Evolutionary conservation across 2,797 vertebrate genomes (phyloP).

Genomic region (Ambastaia sidthimunki): DNA sequence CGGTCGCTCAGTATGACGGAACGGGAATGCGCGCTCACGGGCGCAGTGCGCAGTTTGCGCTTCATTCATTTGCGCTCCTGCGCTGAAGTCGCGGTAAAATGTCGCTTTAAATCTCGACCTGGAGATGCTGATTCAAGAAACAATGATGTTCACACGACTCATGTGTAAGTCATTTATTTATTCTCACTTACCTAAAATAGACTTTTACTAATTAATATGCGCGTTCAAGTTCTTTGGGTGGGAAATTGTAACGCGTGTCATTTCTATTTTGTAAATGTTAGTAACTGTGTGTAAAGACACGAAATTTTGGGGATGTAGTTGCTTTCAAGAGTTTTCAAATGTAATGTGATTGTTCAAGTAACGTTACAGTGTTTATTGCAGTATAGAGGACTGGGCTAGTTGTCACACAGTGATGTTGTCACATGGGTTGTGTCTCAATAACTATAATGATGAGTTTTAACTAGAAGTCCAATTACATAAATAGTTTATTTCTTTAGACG

Average conservation of each 20-base stretch:
- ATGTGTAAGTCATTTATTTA: conserved; percentile 25
- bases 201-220: background rate
- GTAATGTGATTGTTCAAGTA: background rate
- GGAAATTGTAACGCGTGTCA: too few species aligned
- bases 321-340: background rate
- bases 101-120: background rate
- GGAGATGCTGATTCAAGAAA: background rate
- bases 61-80: conserved; percentile 19
- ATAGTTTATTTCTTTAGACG: background rate
- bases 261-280: background rate
- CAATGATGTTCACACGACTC: background rate
- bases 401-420: background rate
- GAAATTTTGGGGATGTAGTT: background rate
- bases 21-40: background rate
- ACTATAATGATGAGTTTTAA: background rate
- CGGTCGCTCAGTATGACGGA: background rate
- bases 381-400: background rate
- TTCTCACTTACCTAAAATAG: too few species aligned
- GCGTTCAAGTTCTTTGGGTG: background rate
- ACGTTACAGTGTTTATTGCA: background rate
- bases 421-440: background rate
- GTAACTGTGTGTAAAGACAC: too few species aligned
- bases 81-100: background rate
- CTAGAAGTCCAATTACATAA: background rate
- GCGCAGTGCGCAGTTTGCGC: background rate